Evolutionary conservation across 2,888 invertebrate genomes (phyloP).

Genomic region (Hyposoter didymator): DNA sequence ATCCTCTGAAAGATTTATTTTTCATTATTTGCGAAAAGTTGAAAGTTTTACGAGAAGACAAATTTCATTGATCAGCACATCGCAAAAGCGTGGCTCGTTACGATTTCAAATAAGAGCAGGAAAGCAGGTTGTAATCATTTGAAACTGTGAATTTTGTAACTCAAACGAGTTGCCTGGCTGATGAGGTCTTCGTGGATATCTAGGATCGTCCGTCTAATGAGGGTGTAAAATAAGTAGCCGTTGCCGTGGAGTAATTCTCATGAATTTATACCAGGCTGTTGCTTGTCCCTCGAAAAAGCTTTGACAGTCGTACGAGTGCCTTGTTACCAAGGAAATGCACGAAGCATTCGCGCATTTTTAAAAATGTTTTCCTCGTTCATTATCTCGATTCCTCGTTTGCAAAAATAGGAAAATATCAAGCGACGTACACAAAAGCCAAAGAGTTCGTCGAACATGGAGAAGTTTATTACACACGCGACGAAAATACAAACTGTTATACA

Average conservation of each 20-base stretch:
- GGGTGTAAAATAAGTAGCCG: slow-evolving; percentile 33
- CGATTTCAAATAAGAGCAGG: background rate
- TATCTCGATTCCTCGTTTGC: background rate
- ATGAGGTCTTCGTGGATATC: slow-evolving; percentile 31
- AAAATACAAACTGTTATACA: background rate
- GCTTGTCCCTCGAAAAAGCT: slow-evolving; percentile 7
- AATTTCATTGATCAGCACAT: background rate
- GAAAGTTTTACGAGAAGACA: background rate
- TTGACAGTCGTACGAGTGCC: slow-evolving; percentile 8
- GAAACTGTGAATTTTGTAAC: background rate
- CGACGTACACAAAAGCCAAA: slow-evolving; percentile 10
- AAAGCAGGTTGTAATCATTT: background rate
- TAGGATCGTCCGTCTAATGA: slow-evolving; percentile 53
- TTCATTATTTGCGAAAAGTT: background rate
- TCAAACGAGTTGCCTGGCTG: background rate
- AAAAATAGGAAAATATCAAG: slow-evolving; percentile 60
- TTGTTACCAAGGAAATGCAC: slow-evolving; percentile 10
- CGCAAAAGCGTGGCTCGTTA: background rate
- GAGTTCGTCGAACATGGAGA: slow-evolving; percentile 5
- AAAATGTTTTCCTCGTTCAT: background rate
- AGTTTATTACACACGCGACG: background rate
- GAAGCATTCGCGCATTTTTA: background rate
- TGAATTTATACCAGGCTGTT: background rate
- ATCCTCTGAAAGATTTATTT: background rate
- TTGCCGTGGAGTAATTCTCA: background rate